These are phyloP conservation scores for Acanthopagrus latus DNA, from an alignment of 2,797 vertebrate genomes.

Conservation along the genomic window DNA sequence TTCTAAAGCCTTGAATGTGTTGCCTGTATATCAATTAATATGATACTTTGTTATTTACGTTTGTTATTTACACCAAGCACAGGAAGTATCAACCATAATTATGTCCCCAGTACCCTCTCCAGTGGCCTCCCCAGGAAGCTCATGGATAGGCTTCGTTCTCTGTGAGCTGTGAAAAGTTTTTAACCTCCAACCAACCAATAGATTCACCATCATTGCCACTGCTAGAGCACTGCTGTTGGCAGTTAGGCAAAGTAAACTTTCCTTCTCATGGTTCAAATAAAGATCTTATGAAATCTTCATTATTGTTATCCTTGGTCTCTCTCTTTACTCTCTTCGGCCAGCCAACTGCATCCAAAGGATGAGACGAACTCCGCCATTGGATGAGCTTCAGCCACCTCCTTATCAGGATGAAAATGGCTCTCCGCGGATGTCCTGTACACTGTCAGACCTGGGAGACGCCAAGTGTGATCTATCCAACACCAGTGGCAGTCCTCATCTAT, in stretches of 20 bases:
- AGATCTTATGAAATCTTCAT: neutral
- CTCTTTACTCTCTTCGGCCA: constrained; percentile 28
- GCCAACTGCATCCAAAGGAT: constrained; percentile 98
- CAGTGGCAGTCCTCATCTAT: constrained; percentile 93
- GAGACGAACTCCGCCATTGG: constrained; percentile 94
- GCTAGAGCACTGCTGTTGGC: neutral
- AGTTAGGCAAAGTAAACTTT: too few species aligned
- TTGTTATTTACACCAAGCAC: too few species aligned
- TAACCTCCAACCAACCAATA: neutral
- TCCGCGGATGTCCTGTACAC: constrained; percentile 93
- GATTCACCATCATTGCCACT: neutral
- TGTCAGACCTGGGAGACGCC: constrained; percentile 93
- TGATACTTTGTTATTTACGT: too few species aligned
- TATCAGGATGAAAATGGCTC: constrained; percentile 98
- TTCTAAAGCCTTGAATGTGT: too few species aligned
- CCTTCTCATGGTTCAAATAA: neutral
- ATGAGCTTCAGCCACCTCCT: constrained; percentile 96
- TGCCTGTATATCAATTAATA: too few species aligned
- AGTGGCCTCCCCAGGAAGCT: too few species aligned
- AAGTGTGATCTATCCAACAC: constrained; percentile 94
- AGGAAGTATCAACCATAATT: too few species aligned
- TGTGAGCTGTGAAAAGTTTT: neutral
- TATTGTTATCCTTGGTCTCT: neutral
- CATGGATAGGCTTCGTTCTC: neutral
- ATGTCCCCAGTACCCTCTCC: too few species aligned